phyloP scores from a whole-genome alignment of 2,113 vertebrate genomes.

The Numenius arquata region DNA sequence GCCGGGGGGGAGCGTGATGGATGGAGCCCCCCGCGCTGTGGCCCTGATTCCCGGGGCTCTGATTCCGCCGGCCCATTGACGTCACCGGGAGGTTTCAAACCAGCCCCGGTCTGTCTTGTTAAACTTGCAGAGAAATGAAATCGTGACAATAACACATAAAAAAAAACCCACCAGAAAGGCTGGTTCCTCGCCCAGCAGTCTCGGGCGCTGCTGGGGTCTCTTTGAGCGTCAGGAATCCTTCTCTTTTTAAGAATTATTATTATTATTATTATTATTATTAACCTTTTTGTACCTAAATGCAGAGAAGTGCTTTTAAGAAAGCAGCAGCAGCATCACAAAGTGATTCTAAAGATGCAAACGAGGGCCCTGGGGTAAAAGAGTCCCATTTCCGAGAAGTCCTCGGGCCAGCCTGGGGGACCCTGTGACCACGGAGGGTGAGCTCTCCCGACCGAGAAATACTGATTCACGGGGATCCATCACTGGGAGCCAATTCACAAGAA shows the following conservation, averaged over 20 bases:
- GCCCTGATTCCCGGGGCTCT: constrained; percentile 52
- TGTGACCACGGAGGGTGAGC: not conserved
- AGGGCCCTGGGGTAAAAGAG: not conserved
- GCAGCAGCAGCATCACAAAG: not conserved
- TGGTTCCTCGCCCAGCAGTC: not conserved
- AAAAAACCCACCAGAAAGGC: not conserved
- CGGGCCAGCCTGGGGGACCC: not conserved
- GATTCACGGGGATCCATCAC: not conserved
- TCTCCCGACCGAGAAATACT: not conserved
- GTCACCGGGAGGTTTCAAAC: constrained; percentile 73
- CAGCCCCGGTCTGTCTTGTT: constrained; percentile 46
- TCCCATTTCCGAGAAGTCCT: not conserved
- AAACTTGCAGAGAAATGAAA: constrained; percentile 45
- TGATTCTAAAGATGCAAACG: not conserved
- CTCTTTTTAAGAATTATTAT: not conserved
- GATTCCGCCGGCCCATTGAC: constrained; percentile 71
- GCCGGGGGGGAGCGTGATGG: constrained; percentile 31
- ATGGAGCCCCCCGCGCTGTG: constrained; percentile 67
- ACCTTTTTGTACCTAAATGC: not conserved
- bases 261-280: not conserved
- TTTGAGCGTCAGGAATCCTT: not conserved
- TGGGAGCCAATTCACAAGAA: not conserved
- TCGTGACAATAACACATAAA: not conserved
- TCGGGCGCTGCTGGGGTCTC: not conserved
- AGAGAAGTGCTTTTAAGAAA: not conserved